Evolutionary conservation across 2,797 vertebrate species (phyloP), one percentile per base, ranked within the genome.

Genomic region (Amniataba percoides): DNA sequence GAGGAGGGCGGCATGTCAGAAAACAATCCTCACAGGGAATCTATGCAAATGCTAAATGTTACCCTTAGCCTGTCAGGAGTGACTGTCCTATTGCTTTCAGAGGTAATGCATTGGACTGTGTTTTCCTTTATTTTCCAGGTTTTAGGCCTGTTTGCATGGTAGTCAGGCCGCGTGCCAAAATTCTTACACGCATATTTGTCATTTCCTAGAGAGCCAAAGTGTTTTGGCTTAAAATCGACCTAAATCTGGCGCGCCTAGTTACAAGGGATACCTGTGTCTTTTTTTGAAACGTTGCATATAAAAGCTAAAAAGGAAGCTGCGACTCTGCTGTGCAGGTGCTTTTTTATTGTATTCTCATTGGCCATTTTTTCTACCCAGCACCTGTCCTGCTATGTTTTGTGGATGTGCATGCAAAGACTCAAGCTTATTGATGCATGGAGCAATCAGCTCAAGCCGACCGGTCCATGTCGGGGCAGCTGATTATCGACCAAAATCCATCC

Each of bases 1-100:
- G 84, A 87, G 83, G 77, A 82, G 59, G 65, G 61, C 3, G 77
- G 70, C 25, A 76, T 82, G 88, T 83, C 46, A 71, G 87, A 64
- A 84, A 92, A 89, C 89, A 90, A 80, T 81, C 74, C 88, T 87
- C 82, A 13, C 52, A 19, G 87, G 87, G 82, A 88, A 92, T 87
- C 78, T 82, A 82, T 83, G 88, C 85, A 86, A 90, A 89, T 82
- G 74, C 80, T 88, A 86, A 86, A 87, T 76, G 88, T 84, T 78
- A 31, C 82, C 72, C 62, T 72, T 31, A 70, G 76, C 63, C 72
- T 74, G 82, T 85, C 69, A 77, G 75, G 59, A 55, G 75, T n/a
- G 64, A 76, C 76, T 21, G 51, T 71, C 71, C 23, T 13, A 3
- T 66, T 71, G 71, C 53, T 67, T 61, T 42, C 43, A 49, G 61